A percentile compares a stretch with the other conserved stretches of the same genome.
Evolutionary conservation across 2,113 vertebrate genomes (phyloP).

Genomic region (Sylvilagus bachmani): DNA sequence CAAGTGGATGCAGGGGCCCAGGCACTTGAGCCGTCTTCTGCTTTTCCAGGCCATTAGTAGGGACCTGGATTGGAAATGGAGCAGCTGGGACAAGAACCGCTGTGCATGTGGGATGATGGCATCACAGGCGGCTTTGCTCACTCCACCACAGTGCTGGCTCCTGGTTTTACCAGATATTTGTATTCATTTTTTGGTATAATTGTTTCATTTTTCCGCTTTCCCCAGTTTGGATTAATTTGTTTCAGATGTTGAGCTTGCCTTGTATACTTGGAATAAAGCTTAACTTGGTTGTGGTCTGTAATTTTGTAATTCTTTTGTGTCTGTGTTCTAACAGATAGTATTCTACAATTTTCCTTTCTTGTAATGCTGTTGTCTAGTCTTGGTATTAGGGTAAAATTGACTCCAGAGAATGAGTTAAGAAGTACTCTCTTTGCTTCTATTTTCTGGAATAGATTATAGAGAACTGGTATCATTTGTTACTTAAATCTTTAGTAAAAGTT

Average conservation of each 20-base stretch:
- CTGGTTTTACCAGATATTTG: neutral
- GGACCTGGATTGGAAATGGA: too few relatives aligned
- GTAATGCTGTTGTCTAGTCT: neutral
- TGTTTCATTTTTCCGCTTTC: conserved; percentile 1
- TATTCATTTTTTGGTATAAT: neutral
- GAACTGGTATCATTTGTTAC: neutral
- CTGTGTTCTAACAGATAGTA: neutral
- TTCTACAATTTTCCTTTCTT: neutral
- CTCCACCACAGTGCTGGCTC: too few relatives aligned
- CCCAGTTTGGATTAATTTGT: neutral
- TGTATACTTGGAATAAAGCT: neutral
- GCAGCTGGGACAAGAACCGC: too few relatives aligned
- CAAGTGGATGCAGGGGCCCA: too few relatives aligned
- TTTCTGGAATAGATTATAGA: neutral
- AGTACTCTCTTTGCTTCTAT: neutral
- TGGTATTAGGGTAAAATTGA: neutral
- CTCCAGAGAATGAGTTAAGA: neutral
- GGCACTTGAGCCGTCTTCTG: too few relatives aligned
- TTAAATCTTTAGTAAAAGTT: neutral
- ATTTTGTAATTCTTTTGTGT: neutral
- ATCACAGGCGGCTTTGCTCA: too few relatives aligned
- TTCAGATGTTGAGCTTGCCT: neutral
- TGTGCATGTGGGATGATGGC: too few relatives aligned
- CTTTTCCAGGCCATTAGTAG: too few relatives aligned
- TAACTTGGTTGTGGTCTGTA: neutral